Evolutionary conservation across 2,797 vertebrate species (phyloP), one percentile per base, ranked within the genome.

Genomic region (Poliocrania exsul): DNA sequence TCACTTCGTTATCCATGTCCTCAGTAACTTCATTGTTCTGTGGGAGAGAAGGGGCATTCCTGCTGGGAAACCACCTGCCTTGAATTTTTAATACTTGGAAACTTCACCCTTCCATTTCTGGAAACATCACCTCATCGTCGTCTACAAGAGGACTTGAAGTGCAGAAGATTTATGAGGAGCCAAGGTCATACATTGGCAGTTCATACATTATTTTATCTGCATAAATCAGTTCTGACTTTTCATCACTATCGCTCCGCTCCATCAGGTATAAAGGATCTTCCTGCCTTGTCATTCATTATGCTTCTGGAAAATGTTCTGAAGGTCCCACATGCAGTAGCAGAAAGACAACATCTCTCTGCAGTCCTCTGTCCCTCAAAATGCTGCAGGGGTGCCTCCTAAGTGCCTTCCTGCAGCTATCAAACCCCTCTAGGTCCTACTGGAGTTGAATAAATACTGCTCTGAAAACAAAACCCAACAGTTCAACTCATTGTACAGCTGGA

Each of bases 201-300:
- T 85, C 12, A 5, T 33, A 19, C 1, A 1, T 91, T 33, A 9
- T 38, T 86, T 79, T 18, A 53, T 75, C 44, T 62, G 17, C 31
- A 14, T 40, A 56, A 65, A 62, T 65, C 42, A 9, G 37, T 18
- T 47, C 46, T 35, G 69, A 35, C 31, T 77, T 54, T 40, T 57
- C 17, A 40, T 56, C 28, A 15, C 29, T 31, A 44, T 10, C 16
- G 3, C 19, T 92, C 28, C 13, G 2, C 50, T 69, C 58, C 54
- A 17, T 79, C 73, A 47, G 53, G 16, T 26, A 21, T n/a, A 28
- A 81, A 86, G 38, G 38, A 58, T 53, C 37, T 79, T 86, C 46
- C 54, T 37, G 37, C 54, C 44, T 54, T 46, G 33, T 42, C 15
- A 0, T 25, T 49, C 19, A 1, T 28, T n/a, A 5, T 1, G 2